phyloP scores from a whole-genome alignment of 1,140 invertebrate genomes.

The Conus betulinus region DNA sequence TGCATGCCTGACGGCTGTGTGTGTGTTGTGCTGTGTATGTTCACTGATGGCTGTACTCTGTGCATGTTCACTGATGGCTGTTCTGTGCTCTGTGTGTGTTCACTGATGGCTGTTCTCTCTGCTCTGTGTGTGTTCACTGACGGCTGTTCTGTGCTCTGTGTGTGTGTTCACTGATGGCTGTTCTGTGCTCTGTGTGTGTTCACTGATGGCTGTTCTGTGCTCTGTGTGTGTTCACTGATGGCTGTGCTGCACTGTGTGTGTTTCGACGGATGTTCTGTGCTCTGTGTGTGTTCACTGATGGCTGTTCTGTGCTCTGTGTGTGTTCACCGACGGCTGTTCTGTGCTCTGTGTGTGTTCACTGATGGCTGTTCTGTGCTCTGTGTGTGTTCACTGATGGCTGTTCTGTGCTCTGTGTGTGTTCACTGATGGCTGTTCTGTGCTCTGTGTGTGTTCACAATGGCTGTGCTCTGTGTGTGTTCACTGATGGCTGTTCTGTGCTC shows the following conservation, averaged over 20 bases:
- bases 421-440: background rate
- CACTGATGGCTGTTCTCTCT: background rate
- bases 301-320: background rate
- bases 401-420: background rate
- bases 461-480: background rate
- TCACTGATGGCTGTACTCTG: background rate
- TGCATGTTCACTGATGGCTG: background rate
- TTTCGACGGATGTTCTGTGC: no score
- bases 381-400: slow-evolving; percentile 34
- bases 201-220: slow-evolving; percentile 36
- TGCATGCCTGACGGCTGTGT: no score
- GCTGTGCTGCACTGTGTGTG: no score
- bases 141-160: no score
- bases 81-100: background rate
- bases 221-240: background rate
- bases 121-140: no score
- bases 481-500: no score
- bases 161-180: background rate
- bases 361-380: background rate
- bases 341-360: background rate
- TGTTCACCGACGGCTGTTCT: no score
- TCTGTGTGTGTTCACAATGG: background rate
- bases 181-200: background rate
- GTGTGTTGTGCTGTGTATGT: background rate
- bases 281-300: background rate